These are phyloP conservation scores for Alsophila aescularia DNA, from an alignment of 2,888 invertebrate species.

Conservation along the genomic window DNA sequence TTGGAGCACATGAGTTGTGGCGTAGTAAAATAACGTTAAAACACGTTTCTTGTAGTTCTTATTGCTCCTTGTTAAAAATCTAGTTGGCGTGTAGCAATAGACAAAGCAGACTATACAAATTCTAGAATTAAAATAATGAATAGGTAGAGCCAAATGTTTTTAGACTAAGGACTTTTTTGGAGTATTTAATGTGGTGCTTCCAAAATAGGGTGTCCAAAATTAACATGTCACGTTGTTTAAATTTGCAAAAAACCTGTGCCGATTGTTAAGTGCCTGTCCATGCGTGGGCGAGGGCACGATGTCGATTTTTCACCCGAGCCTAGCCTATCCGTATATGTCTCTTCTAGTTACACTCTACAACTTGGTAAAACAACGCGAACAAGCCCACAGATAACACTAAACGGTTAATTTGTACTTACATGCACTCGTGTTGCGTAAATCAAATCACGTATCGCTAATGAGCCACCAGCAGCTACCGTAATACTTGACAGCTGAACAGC, in stretches of 20 bases:
- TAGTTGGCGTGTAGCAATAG: not conserved
- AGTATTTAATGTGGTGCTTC: not conserved
- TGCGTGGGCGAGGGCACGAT: conserved; percentile 9
- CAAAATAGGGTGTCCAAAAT: conserved; percentile 6
- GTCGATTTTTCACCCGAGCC: not conserved
- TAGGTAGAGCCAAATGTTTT: not conserved
- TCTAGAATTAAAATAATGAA: too few relatives aligned
- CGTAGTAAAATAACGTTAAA: not conserved
- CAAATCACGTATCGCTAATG: conserved; percentile 62
- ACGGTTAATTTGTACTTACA: conserved; percentile 73
- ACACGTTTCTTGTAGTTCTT: not conserved
- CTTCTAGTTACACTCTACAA: conserved; percentile 50
- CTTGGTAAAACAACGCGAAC: conserved; percentile 32
- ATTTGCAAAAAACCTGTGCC: conserved; percentile 7
- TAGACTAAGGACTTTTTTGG: not conserved
- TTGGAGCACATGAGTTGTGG: conserved; percentile 3
- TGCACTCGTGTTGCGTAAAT: conserved; percentile 68
- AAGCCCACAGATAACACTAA: conserved; percentile 71
- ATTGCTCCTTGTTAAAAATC: not conserved
- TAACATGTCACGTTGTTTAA: conserved; percentile 9
- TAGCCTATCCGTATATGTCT: conserved; percentile 26
- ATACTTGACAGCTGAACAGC: conserved; percentile 51
- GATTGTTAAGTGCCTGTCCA: not conserved
- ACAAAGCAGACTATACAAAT: not conserved
- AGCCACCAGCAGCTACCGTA: conserved; percentile 60